Percentiles rank a stretch among this genome's conserved stretches.
Evolutionary conservation across 2,113 vertebrate genomes (phyloP).

Genomic region (Xiphophorus hellerii): DNA sequence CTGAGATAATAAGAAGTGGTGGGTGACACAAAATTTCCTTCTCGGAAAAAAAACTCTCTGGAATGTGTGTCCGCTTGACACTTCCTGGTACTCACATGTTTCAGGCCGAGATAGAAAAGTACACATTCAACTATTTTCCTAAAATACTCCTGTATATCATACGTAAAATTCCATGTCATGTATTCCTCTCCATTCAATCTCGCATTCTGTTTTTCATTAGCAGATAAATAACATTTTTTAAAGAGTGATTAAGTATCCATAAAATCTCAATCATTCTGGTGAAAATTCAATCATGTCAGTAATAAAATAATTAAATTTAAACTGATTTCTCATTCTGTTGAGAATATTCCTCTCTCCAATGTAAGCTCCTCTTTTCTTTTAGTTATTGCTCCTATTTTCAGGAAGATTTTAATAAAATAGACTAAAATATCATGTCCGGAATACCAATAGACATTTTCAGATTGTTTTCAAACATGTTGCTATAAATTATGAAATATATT

Average conservation of each 20-base stretch:
- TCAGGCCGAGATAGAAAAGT: neutral
- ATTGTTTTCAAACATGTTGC: neutral
- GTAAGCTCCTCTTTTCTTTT: no score
- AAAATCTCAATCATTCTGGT: neutral
- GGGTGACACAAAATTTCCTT: neutral
- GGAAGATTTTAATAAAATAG: no score
- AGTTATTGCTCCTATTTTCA: no score
- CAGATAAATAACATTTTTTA: neutral
- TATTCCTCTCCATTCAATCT: neutral
- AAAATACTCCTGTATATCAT: neutral
- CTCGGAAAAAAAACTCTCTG: neutral
- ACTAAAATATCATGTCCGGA: no score
- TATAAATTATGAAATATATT: neutral
- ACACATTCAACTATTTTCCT: neutral
- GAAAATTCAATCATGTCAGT: neutral
- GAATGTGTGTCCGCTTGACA: no score
- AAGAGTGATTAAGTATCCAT: neutral
- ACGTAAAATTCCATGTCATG: neutral
- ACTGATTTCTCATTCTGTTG: neutral
- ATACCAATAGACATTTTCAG: no score
- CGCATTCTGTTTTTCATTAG: neutral
- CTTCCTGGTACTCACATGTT: neutral
- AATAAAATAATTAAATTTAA: neutral
- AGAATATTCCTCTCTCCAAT: neutral
- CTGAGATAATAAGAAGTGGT: no score